These are phyloP conservation scores for Perizoma flavofasciatum DNA, from an alignment of 2,888 invertebrate species.

Conservation along the genomic window DNA sequence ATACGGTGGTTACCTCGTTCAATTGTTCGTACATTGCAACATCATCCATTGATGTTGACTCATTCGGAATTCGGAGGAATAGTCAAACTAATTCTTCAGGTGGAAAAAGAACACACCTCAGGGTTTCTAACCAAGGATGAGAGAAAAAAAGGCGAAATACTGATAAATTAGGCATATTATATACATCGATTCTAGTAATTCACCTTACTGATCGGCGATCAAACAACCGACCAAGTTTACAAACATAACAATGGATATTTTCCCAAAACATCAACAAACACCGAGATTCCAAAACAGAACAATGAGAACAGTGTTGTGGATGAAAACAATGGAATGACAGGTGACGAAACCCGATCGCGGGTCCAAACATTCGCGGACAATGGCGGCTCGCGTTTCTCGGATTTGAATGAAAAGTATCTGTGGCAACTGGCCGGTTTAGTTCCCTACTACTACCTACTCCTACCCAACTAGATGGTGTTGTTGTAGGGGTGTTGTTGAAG, in stretches of 20 bases:
- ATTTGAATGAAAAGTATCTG: background rate
- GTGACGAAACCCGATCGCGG: slow-evolving; percentile 21
- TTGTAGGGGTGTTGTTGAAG: too few relatives aligned
- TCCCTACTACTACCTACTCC: too few relatives aligned
- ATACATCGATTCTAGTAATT: too few relatives aligned
- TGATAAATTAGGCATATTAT: background rate
- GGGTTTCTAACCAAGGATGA: too few relatives aligned
- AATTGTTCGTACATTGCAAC: slow-evolving; percentile 62
- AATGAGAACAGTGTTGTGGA: slow-evolving; percentile 18
- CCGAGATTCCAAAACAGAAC: slow-evolving; percentile 21
- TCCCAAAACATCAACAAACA: slow-evolving; percentile 29
- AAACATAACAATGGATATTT: slow-evolving; percentile 22
- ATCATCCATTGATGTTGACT: slow-evolving; percentile 31
- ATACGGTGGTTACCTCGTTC: slow-evolving; percentile 62
- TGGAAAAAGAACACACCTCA: too few relatives aligned
- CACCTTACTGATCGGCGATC: background rate
- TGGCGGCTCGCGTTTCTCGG: slow-evolving; percentile 9
- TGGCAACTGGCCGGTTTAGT: too few relatives aligned
- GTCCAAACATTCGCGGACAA: slow-evolving; percentile 18
- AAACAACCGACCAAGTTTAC: slow-evolving; percentile 17
- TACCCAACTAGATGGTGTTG: too few relatives aligned
- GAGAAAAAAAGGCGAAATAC: slow-evolving; percentile 13
- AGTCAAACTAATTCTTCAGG: background rate
- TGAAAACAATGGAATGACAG: slow-evolving; percentile 25
- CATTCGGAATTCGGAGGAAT: slow-evolving; percentile 24